Base-by-base conservation (phyloP, 1,140 invertebrate genomes). In the Armadillidium nasatum region DNA sequence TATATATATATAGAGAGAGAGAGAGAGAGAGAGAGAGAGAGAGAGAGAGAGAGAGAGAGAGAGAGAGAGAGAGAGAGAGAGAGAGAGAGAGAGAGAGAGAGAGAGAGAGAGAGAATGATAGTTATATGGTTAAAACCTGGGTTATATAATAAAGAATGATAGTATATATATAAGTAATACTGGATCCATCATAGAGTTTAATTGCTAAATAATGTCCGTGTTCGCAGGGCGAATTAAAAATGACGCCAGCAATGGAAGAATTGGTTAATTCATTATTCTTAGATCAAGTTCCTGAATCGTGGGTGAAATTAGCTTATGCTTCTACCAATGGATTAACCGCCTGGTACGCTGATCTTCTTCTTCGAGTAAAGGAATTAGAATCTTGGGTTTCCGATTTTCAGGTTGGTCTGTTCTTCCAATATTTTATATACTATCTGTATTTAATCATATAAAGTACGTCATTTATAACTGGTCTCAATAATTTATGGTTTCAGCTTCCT, bases 161-260 rank as follows among this genome's bases (percentile, higher is more conserved):
- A n/a, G n/a, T 60, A 60, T 60, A 60, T 21, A 33, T 33, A 33
- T 33, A 3, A 33, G 6, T 3, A 33, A 33, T 33, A 33, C 6
- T 1, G n/a, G 33, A 33, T 33, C 6, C 33, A 33, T 33, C 33
- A 33, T 3, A 33, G 6, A 33, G 33, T 33, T 3, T 1, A 1
- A 33, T 33, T 33, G 33, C 2, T 33, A 33, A 33, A 33, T 33
- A 33, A 33, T 33, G 33, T n/a, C 33, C 0, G 43, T 45, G 77
- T 79, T 83, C 82, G 44, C 81, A 94, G 90, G 95, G 95, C 70
- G 96, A 98, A 86, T 85, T 98, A 72, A 97, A 95, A 2, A 97
- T 98, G 78, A 97, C 95, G 1, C 91, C 91, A 13, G 94, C 96
- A 81, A 98, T 98, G 96, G 96, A 98, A 84, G 91, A 95, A 73